Evolutionary conservation across 1,140 invertebrate species (phyloP).

Genomic region (Gonatopus flavifemur): DNA sequence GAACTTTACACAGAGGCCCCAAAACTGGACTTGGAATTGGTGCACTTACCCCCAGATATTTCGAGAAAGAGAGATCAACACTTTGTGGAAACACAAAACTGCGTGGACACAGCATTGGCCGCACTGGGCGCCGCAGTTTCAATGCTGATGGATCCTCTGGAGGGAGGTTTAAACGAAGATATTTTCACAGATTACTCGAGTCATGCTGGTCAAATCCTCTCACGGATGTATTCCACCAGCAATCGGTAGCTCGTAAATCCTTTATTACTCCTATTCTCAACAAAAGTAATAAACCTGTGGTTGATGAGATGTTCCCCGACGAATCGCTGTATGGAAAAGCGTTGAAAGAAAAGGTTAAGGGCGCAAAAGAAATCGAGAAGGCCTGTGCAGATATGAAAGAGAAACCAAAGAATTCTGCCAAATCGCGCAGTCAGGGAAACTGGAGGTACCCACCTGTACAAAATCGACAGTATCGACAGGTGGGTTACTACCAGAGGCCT

Average conservation of each 20-base stretch:
- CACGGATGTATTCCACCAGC: slow-evolving; percentile 26
- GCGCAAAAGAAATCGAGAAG: slow-evolving; percentile 16
- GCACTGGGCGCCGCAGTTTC: slow-evolving; percentile 13
- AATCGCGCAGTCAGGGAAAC: slow-evolving; percentile 12
- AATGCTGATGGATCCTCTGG: slow-evolving; percentile 10
- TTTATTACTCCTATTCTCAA: slow-evolving; percentile 15
- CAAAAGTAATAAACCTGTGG: slow-evolving; percentile 27
- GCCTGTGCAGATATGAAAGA: slow-evolving; percentile 16
- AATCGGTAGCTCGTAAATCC: slow-evolving; percentile 19
- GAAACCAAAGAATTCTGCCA: background rate
- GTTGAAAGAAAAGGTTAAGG: slow-evolving; percentile 11
- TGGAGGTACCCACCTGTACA: slow-evolving; percentile 10
- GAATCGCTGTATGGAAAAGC: slow-evolving; percentile 27
- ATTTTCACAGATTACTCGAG: slow-evolving; percentile 15
- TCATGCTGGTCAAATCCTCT: slow-evolving; percentile 17
- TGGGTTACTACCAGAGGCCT: slow-evolving; percentile 3
- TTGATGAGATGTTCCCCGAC: slow-evolving; percentile 29
- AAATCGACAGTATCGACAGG: background rate
- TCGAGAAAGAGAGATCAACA: slow-evolving; percentile 15
- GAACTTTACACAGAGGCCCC: slow-evolving; percentile 21
- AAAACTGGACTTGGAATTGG: slow-evolving; percentile 15
- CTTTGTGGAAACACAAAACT: slow-evolving; percentile 12
- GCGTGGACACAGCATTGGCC: too few relatives aligned
- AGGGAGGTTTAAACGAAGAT: slow-evolving; percentile 9
- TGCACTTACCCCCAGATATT: slow-evolving; percentile 9